Conservation (phyloP, 2,113 vertebrate genomes). For the Cinclus cinclus region DNA sequence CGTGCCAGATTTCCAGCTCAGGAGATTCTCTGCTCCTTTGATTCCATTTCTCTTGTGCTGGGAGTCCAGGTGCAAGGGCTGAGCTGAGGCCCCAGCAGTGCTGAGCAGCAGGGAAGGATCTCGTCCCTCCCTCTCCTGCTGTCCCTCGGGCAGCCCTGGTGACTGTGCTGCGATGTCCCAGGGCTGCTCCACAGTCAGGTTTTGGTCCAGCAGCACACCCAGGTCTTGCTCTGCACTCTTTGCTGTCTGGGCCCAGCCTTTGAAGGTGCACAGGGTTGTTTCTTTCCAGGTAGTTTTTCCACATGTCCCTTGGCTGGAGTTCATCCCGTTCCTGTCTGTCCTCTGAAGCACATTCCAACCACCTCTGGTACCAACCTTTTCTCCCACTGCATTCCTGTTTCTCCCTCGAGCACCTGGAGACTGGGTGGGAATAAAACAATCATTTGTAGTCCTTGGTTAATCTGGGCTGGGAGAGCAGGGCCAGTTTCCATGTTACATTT, state of each 20-base stretch:
- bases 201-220: not conserved
- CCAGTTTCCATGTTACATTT: not conserved
- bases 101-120: not conserved
- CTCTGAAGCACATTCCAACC: not conserved
- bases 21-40: not conserved
- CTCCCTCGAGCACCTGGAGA: not conserved
- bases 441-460: not conserved
- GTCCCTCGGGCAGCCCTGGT: not conserved
- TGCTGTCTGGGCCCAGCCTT: not conserved
- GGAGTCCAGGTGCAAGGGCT: not conserved
- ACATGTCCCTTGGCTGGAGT: not conserved
- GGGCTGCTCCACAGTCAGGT: not conserved
- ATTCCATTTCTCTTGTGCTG: not conserved
- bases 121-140: not conserved
- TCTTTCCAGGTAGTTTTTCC: not conserved
- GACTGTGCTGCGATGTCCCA: not conserved
- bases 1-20: not conserved
- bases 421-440: not conserved
- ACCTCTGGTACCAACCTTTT: not conserved
- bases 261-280: fast-evolving
- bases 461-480: not conserved
- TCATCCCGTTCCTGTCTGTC: not conserved
- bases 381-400: not conserved
- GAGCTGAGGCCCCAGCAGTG: not conserved
- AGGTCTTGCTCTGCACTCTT: not conserved